Percentiles rank a stretch among this genome's conserved stretches.
Evolutionary conservation across 2,113 vertebrate species (phyloP).

Genomic region (Nymphicus hollandicus): DNA sequence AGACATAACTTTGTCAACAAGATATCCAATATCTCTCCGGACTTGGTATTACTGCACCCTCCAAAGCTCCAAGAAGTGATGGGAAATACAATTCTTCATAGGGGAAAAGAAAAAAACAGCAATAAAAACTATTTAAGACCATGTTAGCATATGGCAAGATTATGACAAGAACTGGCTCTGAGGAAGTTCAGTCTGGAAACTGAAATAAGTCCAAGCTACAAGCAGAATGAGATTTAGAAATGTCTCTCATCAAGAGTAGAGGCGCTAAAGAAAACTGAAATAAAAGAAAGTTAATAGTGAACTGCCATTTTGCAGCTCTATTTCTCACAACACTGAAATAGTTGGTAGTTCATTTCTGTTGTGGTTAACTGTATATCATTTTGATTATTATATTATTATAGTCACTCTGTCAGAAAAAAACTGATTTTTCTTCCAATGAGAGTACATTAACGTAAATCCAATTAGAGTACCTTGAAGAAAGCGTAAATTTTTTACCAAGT

Average conservation of each 20-base stretch:
- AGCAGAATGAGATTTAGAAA: not conserved
- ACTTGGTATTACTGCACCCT: not conserved
- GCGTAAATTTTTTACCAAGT: not conserved
- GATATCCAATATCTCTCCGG: not conserved
- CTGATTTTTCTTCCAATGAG: not conserved
- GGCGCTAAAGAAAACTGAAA: not conserved
- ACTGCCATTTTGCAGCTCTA: not conserved
- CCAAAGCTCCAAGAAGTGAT: not conserved
- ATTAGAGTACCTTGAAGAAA: slow-evolving; percentile 20
- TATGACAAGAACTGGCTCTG: not conserved
- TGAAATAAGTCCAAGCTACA: not conserved
- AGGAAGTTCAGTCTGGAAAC: not conserved
- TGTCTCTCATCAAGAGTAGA: not conserved
- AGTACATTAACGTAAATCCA: not conserved
- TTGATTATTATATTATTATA: not conserved
- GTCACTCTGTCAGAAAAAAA: not conserved
- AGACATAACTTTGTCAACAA: not conserved
- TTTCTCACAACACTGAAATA: not conserved
- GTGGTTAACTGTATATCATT: not conserved
- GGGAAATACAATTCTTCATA: not conserved
- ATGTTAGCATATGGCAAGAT: not conserved
- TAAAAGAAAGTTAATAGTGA: not conserved
- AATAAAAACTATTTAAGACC: not conserved
- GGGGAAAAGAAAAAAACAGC: not conserved
- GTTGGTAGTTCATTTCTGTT: not conserved